A percentile compares a stretch with the other conserved stretches of the same genome.
Conservation (phyloP, 2,113 vertebrate genomes). For the Paraplagusia blochii region DNA sequence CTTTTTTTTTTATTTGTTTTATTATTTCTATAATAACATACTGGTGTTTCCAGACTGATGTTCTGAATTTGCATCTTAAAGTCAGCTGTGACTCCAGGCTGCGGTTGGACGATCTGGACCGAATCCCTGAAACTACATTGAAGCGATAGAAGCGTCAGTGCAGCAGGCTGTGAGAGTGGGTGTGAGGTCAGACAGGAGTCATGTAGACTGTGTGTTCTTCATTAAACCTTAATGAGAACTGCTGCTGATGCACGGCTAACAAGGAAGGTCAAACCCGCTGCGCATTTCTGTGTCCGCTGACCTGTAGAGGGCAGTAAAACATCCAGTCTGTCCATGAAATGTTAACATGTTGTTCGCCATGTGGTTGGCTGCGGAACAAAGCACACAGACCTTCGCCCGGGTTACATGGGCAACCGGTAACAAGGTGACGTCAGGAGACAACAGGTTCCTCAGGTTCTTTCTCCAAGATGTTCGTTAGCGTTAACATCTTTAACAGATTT, state of each 20-base stretch:
- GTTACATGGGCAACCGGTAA: conserved; percentile 35
- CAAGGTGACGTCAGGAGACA: conserved; percentile 50
- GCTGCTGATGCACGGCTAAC: conserved; percentile 1
- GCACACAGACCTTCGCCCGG: too few relatives aligned
- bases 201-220: conserved; percentile 20
- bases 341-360: too few relatives aligned
- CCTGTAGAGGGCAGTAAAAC: background rate
- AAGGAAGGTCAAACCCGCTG: background rate
- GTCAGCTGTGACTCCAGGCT: too few relatives aligned
- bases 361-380: too few relatives aligned
- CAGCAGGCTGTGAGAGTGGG: conserved; percentile 13
- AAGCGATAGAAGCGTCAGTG: conserved; percentile 11
- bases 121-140: background rate
- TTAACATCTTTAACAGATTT: too few relatives aligned
- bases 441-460: conserved; percentile 9
- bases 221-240: conserved; percentile 48
- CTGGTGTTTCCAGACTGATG: too few relatives aligned
- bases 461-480: background rate
- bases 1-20: too few relatives aligned
- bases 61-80: too few relatives aligned
- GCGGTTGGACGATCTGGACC: background rate
- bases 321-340: too few relatives aligned
- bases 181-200: conserved; percentile 15
- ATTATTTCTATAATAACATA: too few relatives aligned
- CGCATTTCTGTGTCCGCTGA: conserved; percentile 5